Evolutionary conservation across 2,888 invertebrate species (phyloP), one percentile per base, ranked within the genome.

Genomic region (Argyresthia albistria): DNA sequence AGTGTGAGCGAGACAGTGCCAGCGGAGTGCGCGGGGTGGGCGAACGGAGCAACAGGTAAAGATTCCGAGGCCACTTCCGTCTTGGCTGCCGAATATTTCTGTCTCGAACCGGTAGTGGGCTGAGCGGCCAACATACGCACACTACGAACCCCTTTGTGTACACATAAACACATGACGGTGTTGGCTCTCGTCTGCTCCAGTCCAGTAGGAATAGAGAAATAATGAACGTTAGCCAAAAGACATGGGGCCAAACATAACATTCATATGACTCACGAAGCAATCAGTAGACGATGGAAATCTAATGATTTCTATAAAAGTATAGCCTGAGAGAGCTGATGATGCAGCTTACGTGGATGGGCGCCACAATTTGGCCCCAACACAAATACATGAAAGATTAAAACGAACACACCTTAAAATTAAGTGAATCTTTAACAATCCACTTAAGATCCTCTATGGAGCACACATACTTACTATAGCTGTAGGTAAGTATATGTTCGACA

Each of bases 1-100:
- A 57, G 72, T 64, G 73, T 57, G 61, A 80, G 70, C 58, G 84
- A 76, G 87, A 86, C 59, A 56, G 64, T 62, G 62, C 60, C 62
- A 70, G 66, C 64, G 63, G 70, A 70, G 75, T 70, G 70, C 61
- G 76, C 68, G 72, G 77, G 66, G 71, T 76, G 80, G 79, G 80
- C 73, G 82, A 81, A 84, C 83, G 86, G 87, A 86, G 86, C 86
- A 86, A 87, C 87, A 86, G 87, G 86, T 86, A 87, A 86, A 84
- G 87, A 87, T 87, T 86, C 86, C 86, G 87, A 87, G 86, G 86
- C 83, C 84, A 87, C 86, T 87, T 87, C 87, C 87, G 87, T 84
- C 86, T 87, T 86, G 79, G 86, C 86, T 82, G 87, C 84, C 87
- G 86, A 87, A 87, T 87, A 87, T 87, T 86, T 86, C 82, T 86